phyloP scores from a whole-genome alignment of 2,113 vertebrate species.

The Protobothrops flavoviridis region DNA sequence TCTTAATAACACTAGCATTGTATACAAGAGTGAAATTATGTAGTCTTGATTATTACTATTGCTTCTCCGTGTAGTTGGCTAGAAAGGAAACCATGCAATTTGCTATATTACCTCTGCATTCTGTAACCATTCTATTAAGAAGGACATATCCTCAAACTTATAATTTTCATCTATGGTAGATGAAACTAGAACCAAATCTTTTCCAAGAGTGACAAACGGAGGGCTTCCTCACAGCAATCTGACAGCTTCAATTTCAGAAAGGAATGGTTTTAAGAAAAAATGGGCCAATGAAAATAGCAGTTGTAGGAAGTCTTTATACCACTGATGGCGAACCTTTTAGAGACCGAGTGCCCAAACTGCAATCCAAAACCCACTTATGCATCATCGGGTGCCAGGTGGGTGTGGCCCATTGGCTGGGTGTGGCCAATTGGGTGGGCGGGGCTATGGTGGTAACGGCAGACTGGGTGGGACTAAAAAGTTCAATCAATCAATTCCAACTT shows the following conservation, averaged over 20 bases:
- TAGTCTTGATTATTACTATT: not conserved
- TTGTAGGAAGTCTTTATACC: not conserved
- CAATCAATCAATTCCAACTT: too few species aligned
- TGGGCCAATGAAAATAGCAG: not conserved
- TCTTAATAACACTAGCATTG: not conserved
- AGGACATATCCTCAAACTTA: not conserved
- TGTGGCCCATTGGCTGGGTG: too few species aligned
- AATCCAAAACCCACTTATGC: too few species aligned
- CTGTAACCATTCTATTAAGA: not conserved
- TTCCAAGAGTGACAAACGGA: not conserved
- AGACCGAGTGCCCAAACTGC: too few species aligned
- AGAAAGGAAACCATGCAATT: not conserved
- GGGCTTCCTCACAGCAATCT: not conserved
- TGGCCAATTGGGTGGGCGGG: too few species aligned
- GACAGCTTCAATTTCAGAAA: not conserved
- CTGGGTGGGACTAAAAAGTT: too few species aligned
- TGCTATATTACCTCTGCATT: not conserved
- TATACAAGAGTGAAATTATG: not conserved
- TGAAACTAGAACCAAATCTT: not conserved
- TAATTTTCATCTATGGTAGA: not conserved
- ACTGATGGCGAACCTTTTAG: too few species aligned
- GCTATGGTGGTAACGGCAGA: too few species aligned
- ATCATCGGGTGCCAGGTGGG: too few species aligned
- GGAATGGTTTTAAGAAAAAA: not conserved
- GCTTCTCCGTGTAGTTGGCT: not conserved